Conservation (phyloP, 2,888 invertebrate species). For the Epinotia bilunana region DNA sequence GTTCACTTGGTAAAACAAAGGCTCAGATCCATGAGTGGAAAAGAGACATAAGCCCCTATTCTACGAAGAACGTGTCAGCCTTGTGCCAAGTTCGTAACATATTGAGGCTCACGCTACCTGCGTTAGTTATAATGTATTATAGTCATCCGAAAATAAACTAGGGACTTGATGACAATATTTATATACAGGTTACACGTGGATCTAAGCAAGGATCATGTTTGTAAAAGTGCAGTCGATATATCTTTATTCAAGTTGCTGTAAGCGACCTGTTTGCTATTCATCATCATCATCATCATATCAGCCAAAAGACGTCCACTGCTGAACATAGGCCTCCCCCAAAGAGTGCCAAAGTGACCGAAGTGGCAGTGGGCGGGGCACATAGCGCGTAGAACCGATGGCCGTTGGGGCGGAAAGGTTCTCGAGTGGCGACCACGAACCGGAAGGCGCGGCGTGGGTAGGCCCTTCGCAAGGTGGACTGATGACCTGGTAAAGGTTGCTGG, state of each 20-base stretch:
- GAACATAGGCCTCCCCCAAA: too few species aligned
- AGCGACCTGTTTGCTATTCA: too few species aligned
- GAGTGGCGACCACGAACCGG: too few species aligned
- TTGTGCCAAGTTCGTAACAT: background rate
- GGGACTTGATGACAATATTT: background rate
- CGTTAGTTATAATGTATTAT: slow-evolving; percentile 10
- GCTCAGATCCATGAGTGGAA: background rate
- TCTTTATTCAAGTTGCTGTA: background rate
- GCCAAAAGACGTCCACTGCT: too few species aligned
- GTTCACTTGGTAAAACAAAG: background rate
- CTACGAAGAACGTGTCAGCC: background rate
- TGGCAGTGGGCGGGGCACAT: too few species aligned
- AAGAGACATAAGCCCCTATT: background rate
- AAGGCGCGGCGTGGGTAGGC: too few species aligned
- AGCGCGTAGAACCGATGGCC: too few species aligned
- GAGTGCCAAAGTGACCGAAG: too few species aligned
- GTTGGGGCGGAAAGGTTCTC: too few species aligned
- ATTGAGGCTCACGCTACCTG: slow-evolving; percentile 9
- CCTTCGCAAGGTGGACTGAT: too few species aligned
- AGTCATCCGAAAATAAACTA: background rate
- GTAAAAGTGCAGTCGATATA: background rate
- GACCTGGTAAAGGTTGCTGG: too few species aligned
- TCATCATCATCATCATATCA: too few species aligned
- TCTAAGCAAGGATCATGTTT: background rate
- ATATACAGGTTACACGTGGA: background rate